Evolutionary conservation across 2,113 vertebrate genomes (phyloP).

Genomic region (Cephalopholis sonnerati): DNA sequence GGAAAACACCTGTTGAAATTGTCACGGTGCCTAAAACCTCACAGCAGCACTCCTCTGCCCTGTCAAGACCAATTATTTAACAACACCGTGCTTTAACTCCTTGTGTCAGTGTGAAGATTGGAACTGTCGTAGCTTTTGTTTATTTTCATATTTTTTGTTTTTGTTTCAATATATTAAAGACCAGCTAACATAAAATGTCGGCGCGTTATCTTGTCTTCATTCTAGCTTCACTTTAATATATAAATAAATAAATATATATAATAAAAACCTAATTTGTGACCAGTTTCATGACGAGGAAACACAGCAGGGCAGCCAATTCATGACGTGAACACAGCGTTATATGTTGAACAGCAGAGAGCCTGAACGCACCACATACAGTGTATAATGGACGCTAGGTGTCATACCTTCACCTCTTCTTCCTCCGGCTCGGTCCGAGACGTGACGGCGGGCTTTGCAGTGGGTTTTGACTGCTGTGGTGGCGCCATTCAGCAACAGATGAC

Average conservation of each 20-base stretch:
- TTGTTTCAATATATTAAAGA: not conserved
- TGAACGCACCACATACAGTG: not conserved
- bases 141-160: not conserved
- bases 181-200: not conserved
- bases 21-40: not conserved
- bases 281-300: no score
- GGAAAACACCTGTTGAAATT: not conserved
- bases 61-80: not conserved
- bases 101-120: not conserved
- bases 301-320: not conserved
- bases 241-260: not conserved
- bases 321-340: not conserved
- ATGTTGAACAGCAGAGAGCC: not conserved
- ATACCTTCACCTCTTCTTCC: constrained; percentile 50
- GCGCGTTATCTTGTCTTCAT: not conserved
- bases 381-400: constrained; percentile 59
- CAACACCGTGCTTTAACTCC: not conserved
- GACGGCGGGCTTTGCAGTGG: not conserved
- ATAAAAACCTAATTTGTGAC: no score
- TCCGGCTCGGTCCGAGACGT: not conserved
- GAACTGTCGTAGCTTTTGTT: not conserved
- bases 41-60: not conserved
- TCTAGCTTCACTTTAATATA: not conserved
- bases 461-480: not conserved
- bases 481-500: constrained; percentile 12